Base-by-base conservation (phyloP, 1,140 invertebrate species). In the Nebria ingens region DNA sequence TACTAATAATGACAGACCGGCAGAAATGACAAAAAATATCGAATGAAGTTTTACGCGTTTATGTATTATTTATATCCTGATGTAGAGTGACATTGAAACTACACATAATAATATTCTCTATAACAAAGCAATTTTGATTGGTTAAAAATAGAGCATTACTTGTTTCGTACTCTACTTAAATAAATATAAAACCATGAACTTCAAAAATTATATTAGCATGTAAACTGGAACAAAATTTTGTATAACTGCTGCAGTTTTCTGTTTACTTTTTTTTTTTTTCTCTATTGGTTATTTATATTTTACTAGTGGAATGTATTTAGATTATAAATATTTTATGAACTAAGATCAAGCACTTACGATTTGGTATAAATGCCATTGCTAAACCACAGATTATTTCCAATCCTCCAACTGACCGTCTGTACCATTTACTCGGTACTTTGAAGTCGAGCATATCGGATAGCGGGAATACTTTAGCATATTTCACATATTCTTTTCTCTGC, bases 401-500 rank as follows among this genome's bases (percentile, higher is more conserved):
- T 2, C 82, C 82, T 23, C 94, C 94, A 54, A 97, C 84, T 2
- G 84, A 79, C 65, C 92, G 81, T 62, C 94, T 76, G 68, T 96
- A 96, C 84, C 90, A 91, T 81, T 97, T 92, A 57, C 93, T 89
- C 58, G 91, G 88, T 56, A 95, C 76, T 76, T 93, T 93, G 62
- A 93, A 84, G 64, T 90, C 86, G 57, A 93, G 72, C 19, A 81
- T 77, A 59, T 85, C 83, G 1, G 87, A 79, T 3, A 97, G 73
- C 29, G 94, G 95, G 71, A 98, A 97, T 13, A 97, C 93, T 79
- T 96, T 97, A 6, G 93, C 87, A 76, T 95, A 96, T 73, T 93
- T 91, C 1, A 97, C 93, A 71, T 95, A 98, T 71, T 94, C 92
- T 74, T 94, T 94, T 70, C 93, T 82, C 93, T 97, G 78, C 56